phyloP scores from a whole-genome alignment of 2,113 vertebrate species.

The Hoplias malabaricus region DNA sequence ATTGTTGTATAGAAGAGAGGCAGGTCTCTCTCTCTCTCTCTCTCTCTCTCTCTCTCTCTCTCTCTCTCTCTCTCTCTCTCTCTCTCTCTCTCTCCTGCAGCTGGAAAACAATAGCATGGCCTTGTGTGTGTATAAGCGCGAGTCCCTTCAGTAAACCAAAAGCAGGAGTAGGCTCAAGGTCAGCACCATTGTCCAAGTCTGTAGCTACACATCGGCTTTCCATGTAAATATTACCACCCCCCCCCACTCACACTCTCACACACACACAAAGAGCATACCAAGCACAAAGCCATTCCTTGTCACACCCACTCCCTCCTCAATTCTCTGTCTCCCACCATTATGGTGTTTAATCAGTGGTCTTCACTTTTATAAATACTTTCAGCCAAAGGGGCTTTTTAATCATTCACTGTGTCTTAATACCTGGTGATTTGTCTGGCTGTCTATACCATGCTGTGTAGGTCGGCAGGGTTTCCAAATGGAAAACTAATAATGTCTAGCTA shows the following conservation, averaged over 20 bases:
- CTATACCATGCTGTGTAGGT: no score
- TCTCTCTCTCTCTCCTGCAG: no score
- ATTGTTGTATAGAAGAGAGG: not conserved
- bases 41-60: slow-evolving; percentile 44
- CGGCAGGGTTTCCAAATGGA: no score
- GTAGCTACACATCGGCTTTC: slow-evolving; percentile 42
- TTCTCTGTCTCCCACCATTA: no score
- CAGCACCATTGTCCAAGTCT: slow-evolving; percentile 44
- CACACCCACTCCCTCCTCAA: not conserved
- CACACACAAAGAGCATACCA: slow-evolving; percentile 54
- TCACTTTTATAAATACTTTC: no score
- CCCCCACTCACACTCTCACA: slow-evolving; percentile 7
- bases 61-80: no score
- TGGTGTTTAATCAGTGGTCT: no score
- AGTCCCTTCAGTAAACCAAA: slow-evolving; percentile 33
- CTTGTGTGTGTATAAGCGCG: slow-evolving; percentile 49
- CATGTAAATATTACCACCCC: slow-evolving; percentile 53
- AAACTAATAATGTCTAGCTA: no score
- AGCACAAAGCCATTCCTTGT: slow-evolving; percentile 43
- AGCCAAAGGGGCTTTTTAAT: no score
- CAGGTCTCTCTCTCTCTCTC: slow-evolving; percentile 21
- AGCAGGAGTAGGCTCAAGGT: slow-evolving; percentile 50
- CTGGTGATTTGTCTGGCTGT: no score
- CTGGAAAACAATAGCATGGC: slow-evolving; percentile 64
- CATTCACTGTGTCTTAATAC: no score